phyloP scores from a whole-genome alignment of 92 coral and sea anemone genomes.

The Palythoa heliodiscus region DNA sequence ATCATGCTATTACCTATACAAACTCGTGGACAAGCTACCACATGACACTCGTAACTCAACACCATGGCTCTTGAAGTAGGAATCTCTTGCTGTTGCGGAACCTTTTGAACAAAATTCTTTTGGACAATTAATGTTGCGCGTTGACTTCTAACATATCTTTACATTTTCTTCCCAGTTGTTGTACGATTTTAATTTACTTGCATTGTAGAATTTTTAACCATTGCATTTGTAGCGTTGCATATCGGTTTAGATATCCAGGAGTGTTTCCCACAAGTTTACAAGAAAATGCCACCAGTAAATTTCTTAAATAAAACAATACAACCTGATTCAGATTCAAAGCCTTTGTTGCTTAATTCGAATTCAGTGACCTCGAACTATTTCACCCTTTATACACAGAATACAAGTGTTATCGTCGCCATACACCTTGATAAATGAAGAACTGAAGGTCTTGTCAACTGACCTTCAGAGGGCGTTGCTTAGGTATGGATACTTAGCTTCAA shows the following conservation, averaged over 20 bases:
- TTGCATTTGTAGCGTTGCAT: neutral
- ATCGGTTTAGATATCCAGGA: neutral
- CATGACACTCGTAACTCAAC: no score
- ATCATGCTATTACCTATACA: no score
- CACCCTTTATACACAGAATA: neutral
- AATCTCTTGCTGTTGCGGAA: no score
- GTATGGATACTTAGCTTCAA: neutral
- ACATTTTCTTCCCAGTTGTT: no score
- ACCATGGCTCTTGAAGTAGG: no score
- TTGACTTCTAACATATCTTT: no score
- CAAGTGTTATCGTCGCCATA: neutral
- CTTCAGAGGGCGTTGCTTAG: neutral
- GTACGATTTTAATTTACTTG: neutral
- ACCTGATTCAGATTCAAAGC: neutral
- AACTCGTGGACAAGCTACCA: no score
- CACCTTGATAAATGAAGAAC: neutral
- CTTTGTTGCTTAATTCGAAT: neutral
- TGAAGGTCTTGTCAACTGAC: neutral
- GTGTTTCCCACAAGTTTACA: neutral
- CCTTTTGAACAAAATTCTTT: no score
- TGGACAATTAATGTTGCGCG: no score
- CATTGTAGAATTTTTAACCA: neutral
- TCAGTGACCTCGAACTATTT: neutral
- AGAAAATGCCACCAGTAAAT: slow-evolving; percentile 12
- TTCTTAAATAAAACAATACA: slow-evolving; percentile 1